Evolutionary conservation across 2,888 invertebrate species (phyloP), one percentile per base, ranked within the genome.

Genomic region (Hirtodrosophila histrioides): DNA sequence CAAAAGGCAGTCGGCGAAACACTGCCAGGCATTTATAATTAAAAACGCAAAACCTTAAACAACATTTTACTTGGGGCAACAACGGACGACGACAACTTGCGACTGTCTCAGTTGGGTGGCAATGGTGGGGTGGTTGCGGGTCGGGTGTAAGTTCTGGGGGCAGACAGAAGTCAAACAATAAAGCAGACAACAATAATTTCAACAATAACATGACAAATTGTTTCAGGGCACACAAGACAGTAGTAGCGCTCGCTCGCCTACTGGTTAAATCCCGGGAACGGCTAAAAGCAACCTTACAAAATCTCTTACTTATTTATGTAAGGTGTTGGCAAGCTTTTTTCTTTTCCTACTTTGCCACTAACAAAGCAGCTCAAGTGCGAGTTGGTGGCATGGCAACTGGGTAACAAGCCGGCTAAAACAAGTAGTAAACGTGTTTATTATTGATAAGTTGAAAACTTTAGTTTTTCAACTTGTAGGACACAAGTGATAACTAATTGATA

Each of bases 151-250:
- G 31, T 31, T 3, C 9, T 31, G 45, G 56, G 57, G 69, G 64
- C 76, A 85, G 87, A 85, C 87, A 87, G 69, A 82, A 82, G 85
- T 87, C 87, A 87, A 83, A 83, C 86, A 87, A 82, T 86, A 81
- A 85, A 69, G 71, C 69, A 86, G 88, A 88, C 88, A 85, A 78
- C 78, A 84, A 86, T 88, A 84, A 84, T 84, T 88, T 83, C 61
- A 54, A 82, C 88, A 82, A 78, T 79, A 88, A 83, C 84, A 83
- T 80, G 80, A 84, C 88, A 84, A 84, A 80, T 83, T 78, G 83
- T 77, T 81, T 67, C 80, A 71, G 84, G 74, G 81, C 73, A 83
- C 66, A 73, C 72, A 71, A 60, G 53, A 31, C 36, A 60, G 49
- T 17, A 57, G 57, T 66, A n/a, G n/a, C n/a, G n/a, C n/a, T n/a